Evolutionary conservation across 2,113 vertebrate species (phyloP).

Genomic region (Lampris megalopsis): DNA sequence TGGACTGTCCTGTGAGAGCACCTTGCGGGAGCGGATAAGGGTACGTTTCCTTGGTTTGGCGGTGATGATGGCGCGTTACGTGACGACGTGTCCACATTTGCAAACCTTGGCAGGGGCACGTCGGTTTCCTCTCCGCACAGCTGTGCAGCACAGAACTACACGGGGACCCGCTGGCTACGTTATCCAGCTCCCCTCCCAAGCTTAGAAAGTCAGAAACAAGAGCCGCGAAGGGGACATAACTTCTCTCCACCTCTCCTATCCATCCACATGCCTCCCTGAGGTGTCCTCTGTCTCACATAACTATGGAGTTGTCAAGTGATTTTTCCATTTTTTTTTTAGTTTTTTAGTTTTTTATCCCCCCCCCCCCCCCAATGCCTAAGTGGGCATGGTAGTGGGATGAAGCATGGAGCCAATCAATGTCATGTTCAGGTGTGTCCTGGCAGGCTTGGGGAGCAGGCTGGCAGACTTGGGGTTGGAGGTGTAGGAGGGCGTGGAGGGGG

Average conservation of each 20-base stretch:
- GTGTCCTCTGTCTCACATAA: constrained; percentile 1
- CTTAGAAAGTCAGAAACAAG: neutral
- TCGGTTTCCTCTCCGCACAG: neutral
- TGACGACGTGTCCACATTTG: neutral
- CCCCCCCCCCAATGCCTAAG: constrained; percentile 8
- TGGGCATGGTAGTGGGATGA: constrained; percentile 26
- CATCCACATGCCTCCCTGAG: constrained; percentile 4
- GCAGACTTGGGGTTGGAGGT: constrained; percentile 65
- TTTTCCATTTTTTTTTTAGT: no score
- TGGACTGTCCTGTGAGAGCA: constrained; percentile 17
- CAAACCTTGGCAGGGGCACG: neutral
- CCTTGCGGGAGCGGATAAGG: neutral
- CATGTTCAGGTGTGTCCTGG: constrained; percentile 78
- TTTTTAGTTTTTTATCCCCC: neutral
- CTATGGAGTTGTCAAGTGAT: no score
- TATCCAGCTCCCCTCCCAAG: neutral
- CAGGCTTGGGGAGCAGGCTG: constrained; percentile 57
- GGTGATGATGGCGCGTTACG: neutral
- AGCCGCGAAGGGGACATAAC: neutral
- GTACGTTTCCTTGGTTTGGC: neutral
- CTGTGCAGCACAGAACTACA: neutral
- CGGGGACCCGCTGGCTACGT: neutral
- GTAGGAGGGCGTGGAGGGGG: constrained; percentile 47
- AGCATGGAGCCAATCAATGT: constrained; percentile 54
- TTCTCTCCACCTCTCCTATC: neutral